A percentile compares a stretch with the other conserved stretches of the same genome.
Conservation (phyloP, 2,888 invertebrate species). For the Drosophila pseudotalamancana region DNA sequence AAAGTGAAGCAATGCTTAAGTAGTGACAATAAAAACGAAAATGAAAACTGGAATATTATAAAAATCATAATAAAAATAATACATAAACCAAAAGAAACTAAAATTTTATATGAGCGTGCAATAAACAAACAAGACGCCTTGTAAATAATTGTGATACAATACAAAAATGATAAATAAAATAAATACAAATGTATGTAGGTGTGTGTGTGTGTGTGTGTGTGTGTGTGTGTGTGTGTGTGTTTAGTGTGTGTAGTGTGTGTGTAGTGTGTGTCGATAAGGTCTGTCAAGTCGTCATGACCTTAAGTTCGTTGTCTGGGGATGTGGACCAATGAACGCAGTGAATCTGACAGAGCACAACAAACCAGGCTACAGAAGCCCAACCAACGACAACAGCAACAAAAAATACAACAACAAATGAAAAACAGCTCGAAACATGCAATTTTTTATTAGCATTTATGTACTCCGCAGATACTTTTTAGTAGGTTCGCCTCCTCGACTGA, state of each 20-base stretch:
- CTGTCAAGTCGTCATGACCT: conserved; percentile 75
- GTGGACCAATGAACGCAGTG: conserved; percentile 68
- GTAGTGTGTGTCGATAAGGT: conserved; percentile 50
- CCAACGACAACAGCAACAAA: conserved; percentile 5
- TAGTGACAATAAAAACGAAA: conserved; percentile 65
- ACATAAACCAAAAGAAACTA: conserved; percentile 24
- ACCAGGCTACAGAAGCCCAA: conserved; percentile 17
- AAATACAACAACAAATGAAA: conserved; percentile 3
- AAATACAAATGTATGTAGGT: background rate
- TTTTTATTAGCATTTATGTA: conserved; percentile 19
- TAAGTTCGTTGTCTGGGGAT: conserved; percentile 50
- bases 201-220: background rate
- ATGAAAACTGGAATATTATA: conserved; percentile 29
- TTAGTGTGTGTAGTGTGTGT: background rate
- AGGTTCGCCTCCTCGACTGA: conserved; percentile 23
- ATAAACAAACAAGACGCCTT: conserved; percentile 39
- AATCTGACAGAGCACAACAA: conserved; percentile 42
- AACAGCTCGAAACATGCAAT: conserved; percentile 28
- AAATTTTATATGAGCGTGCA: conserved; percentile 33
- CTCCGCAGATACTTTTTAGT: conserved; percentile 26
- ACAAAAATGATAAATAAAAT: conserved; percentile 14
- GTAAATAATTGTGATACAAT: conserved; percentile 44
- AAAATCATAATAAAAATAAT: conserved; percentile 53
- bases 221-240: background rate
- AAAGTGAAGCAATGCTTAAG: conserved; percentile 33